Conservation (phyloP, 2,113 vertebrate species). For the Dolichallabes microphthalmus region DNA sequence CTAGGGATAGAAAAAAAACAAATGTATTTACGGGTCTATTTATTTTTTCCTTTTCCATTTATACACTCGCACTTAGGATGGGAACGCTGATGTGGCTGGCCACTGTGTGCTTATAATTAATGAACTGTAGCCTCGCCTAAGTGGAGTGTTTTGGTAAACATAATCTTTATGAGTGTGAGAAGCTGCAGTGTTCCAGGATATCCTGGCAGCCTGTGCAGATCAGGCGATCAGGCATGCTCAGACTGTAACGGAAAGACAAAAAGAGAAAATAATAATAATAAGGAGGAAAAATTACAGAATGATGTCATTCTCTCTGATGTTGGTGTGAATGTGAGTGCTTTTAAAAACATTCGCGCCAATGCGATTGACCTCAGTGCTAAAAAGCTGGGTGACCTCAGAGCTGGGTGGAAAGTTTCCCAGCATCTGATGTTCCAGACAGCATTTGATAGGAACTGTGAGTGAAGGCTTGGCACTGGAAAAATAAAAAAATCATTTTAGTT, state of each 20-base stretch:
- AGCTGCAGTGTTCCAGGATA: slow-evolving; percentile 37
- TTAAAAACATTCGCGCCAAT: slow-evolving; percentile 32
- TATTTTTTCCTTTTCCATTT: slow-evolving; percentile 50
- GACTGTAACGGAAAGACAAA: slow-evolving; percentile 19
- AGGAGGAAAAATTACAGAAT: slow-evolving; percentile 8
- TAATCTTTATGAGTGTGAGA: slow-evolving; percentile 49
- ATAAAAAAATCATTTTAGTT: background rate
- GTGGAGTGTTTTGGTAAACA: slow-evolving; percentile 52
- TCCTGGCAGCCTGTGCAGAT: slow-evolving; percentile 35
- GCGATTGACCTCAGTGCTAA: slow-evolving; percentile 40
- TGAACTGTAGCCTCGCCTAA: slow-evolving; percentile 39
- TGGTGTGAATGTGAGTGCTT: slow-evolving; percentile 39
- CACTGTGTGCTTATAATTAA: slow-evolving; percentile 42
- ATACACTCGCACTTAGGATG: slow-evolving; percentile 35
- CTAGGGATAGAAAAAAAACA: slow-evolving; percentile 21
- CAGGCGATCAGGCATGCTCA: background rate
- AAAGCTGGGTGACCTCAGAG: slow-evolving; percentile 8
- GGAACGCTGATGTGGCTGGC: slow-evolving; percentile 30
- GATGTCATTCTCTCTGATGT: slow-evolving; percentile 47
- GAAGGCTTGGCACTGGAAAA: background rate
- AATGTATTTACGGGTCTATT: slow-evolving; percentile 35
- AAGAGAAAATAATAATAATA: background rate
- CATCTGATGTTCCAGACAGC: slow-evolving; percentile 17
- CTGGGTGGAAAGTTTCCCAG: slow-evolving; percentile 13
- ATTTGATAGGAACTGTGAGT: background rate